Evolutionary conservation across 2,888 invertebrate species (phyloP).

Genomic region (Pecten maximus): DNA sequence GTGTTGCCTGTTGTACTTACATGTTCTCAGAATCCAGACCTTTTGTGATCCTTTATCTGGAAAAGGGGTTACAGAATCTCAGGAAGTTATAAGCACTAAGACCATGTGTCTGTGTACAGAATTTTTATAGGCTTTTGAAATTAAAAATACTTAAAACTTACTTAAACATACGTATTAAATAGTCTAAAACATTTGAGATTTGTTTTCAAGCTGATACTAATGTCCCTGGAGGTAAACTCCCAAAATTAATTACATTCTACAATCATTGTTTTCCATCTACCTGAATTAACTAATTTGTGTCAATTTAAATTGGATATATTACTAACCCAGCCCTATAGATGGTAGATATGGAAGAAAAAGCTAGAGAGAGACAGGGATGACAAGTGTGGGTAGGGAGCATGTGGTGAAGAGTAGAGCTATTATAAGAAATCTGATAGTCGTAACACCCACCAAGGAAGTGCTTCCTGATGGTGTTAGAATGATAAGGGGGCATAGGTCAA

Average conservation of each 20-base stretch:
- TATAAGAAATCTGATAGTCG: not conserved
- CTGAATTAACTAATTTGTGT: too few species aligned
- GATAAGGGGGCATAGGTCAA: slow-evolving; percentile 22
- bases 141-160: not conserved
- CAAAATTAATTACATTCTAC: too few species aligned
- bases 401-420: slow-evolving; percentile 1
- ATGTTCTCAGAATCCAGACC: not conserved
- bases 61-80: not conserved
- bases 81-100: not conserved
- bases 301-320: not conserved
- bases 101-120: not conserved
- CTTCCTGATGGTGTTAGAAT: slow-evolving; percentile 33
- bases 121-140: too few species aligned
- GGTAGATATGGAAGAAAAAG: not conserved
- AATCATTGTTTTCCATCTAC: too few species aligned
- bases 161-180: not conserved
- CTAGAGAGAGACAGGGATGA: not conserved
- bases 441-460: slow-evolving; percentile 30
- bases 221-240: too few species aligned
- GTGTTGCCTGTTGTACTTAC: not conserved
- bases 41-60: not conserved
- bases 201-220: too few species aligned
- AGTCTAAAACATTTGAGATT: too few species aligned
- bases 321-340: not conserved
- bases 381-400: not conserved